A percentile compares a stretch with the other conserved stretches of the same genome.
These are phyloP conservation scores for Pteromalus puparum DNA, from an alignment of 1,140 invertebrate genomes.

Conservation along the genomic window DNA sequence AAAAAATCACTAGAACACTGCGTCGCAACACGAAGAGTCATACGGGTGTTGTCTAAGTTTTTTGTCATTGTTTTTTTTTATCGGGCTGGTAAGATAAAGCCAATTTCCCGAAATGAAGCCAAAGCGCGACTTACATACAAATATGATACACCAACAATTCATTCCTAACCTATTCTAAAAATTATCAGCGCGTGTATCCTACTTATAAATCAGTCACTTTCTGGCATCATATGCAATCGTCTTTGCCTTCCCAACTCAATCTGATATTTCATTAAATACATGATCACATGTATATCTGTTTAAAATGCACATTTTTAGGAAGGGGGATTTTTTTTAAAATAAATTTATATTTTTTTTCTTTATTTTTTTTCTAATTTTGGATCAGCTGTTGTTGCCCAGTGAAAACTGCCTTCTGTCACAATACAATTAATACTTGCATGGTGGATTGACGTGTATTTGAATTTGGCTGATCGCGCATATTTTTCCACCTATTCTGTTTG, in stretches of 20 bases:
- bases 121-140: slow-evolving; percentile 36
- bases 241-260: slow-evolving; percentile 42
- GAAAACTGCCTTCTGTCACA: slow-evolving; percentile 76
- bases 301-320: slow-evolving; percentile 60
- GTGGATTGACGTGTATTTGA: slow-evolving; percentile 68
- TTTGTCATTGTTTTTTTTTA: slow-evolving; percentile 45
- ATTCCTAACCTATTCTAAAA: slow-evolving; percentile 51
- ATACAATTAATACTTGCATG: slow-evolving; percentile 75
- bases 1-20: slow-evolving; percentile 63
- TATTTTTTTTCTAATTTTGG: slow-evolving; percentile 67
- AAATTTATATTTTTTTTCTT: slow-evolving; percentile 60
- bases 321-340: slow-evolving; percentile 61
- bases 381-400: slow-evolving; percentile 75
- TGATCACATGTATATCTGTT: slow-evolving; percentile 50
- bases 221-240: background rate
- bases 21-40: slow-evolving; percentile 61
- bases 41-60: slow-evolving; percentile 45
- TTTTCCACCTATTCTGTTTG: slow-evolving; percentile 49
- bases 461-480: slow-evolving; percentile 62
- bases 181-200: slow-evolving; percentile 37
- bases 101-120: background rate
- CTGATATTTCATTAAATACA: slow-evolving; percentile 44
- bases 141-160: slow-evolving; percentile 49
- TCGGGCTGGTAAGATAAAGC: slow-evolving; percentile 35
- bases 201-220: slow-evolving; percentile 30